Base-by-base conservation (phyloP, 2,888 invertebrate species). In the Cecidostiba fungosa region DNA sequence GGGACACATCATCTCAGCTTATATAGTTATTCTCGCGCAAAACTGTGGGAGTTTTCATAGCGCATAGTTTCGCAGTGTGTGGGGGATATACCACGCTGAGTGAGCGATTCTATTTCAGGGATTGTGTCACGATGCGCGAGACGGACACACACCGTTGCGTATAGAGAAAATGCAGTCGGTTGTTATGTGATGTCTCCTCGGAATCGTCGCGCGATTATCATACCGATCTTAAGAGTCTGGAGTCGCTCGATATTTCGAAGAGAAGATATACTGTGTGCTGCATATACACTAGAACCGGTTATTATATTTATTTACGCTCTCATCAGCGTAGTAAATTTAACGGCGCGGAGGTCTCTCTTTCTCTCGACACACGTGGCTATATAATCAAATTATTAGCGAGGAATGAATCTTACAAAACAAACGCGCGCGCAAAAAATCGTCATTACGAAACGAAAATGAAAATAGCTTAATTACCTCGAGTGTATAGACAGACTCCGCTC, bases 361-460 rank as follows among this genome's bases (percentile, higher is more conserved):
- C 12, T 43, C 54, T 26, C 43, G 19, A 29, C 8, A 73, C 47
- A 36, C 81, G n/a, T 12, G 43, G 10, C 1, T 12, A 1, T 32
- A 54, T 82, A 59, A 85, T 85, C 82, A 85, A 78, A 77, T 36
- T 73, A 69, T 82, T 85, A 66, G 43, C 73, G 4, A 66, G 66
- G 78, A 47, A 78, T 23, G 73, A 32, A 54, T 66, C 72, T 85
- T 81, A 14, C 77, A 81, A 85, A 80, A 81, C 70, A 76, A 29
- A 59, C 23, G 50, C 26, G 12, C 29, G 76, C 76, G 36, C 32
- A 1, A 54, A 77, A 70, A 39, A 23, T 54, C 8, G 23, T 47
- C 23, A 72, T 83, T 83, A 32, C 43, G 32, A 73, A 59, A 59
- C 36, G 73, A 66, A 73, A 77, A 78, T 62, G 54, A n/a, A 29